Base-by-base conservation (phyloP, 2,113 vertebrate species). In the Gulo gulo region DNA sequence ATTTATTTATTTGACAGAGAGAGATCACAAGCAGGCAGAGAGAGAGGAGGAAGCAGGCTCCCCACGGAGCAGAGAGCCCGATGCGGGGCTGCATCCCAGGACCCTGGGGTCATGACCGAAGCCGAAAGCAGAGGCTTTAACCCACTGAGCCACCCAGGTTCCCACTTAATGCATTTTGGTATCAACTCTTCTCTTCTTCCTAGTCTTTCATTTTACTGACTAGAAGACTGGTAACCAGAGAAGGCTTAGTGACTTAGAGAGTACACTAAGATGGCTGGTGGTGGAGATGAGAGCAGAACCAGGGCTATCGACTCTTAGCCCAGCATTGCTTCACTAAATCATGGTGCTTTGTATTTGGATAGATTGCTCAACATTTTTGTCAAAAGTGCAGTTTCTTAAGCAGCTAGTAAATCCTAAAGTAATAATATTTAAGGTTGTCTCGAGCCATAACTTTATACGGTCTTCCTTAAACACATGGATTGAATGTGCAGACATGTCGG, bases 331-430 rank as follows among this genome's bases (percentile, higher is more conserved):
- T 73, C 29, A 36, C n/a, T 79, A 21, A 83, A 18, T 61, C 65
- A 80, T 2, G 1, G 8, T 95, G 31, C 55, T 23, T 91, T 93
- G 52, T 78, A 50, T 88, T 85, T 95, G 76, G 50, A 84, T 34
- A 59, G 39, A 76, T 78, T 89, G 84, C 16, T 87, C 39, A 81
- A 45, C 18, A 67, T 78, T 94, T 94, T 79, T 89, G 31, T 85
- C 31, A 81, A 42, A 2, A 7, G 69, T 11, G 34, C 50, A 90
- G 50, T 39, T 88, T 93, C 71, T 95, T n/a, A 12, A 36, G 81
- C 21, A 74, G 0, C 39, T 47, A 73, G 7, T 24, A 9, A 26
- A 31, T 83, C 67, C 59, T 50, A 2, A 83, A 57, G 55, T 78
- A 87, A 47, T 73, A 13, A 0, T 0, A 6, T 11, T 79, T 67